These are phyloP conservation scores for Toxotes jaculatrix DNA, from an alignment of 2,113 vertebrate species.

Conservation along the genomic window DNA sequence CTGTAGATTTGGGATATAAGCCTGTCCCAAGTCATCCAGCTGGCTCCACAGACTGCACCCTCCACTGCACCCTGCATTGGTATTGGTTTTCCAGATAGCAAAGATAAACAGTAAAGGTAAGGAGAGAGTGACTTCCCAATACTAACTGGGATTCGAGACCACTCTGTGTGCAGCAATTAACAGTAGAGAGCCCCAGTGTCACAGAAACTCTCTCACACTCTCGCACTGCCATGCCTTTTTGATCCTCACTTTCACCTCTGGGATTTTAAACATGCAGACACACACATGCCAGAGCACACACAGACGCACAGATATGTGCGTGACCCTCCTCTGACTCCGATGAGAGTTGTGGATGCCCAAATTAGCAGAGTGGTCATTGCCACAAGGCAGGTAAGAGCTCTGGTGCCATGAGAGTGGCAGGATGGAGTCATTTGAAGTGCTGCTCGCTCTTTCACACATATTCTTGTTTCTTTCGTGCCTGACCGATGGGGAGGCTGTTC, in stretches of 20 bases:
- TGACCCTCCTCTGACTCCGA: conserved; percentile 45
- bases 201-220: neutral
- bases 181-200: neutral
- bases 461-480: neutral
- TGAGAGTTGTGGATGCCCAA: conserved; percentile 42
- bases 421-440: conserved; percentile 10
- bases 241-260: conserved; percentile 53
- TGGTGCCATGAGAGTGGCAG: neutral
- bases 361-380: conserved; percentile 47
- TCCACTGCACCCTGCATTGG: conserved; percentile 14
- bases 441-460: conserved; percentile 4
- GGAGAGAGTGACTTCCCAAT: conserved; percentile 4
- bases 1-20: conserved; percentile 25
- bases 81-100: conserved; percentile 51
- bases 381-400: neutral
- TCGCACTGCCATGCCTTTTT: conserved; percentile 1
- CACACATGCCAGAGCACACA: conserved; percentile 43
- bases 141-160: conserved; percentile 43
- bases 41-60: conserved; percentile 31
- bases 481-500: neutral
- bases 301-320: conserved; percentile 25
- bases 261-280: conserved; percentile 61
- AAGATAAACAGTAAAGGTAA: conserved; percentile 27
- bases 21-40: conserved; percentile 33
- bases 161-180: conserved; percentile 23